phyloP scores from a whole-genome alignment of 2,797 vertebrate genomes.

The Etheostoma nigrum region DNA sequence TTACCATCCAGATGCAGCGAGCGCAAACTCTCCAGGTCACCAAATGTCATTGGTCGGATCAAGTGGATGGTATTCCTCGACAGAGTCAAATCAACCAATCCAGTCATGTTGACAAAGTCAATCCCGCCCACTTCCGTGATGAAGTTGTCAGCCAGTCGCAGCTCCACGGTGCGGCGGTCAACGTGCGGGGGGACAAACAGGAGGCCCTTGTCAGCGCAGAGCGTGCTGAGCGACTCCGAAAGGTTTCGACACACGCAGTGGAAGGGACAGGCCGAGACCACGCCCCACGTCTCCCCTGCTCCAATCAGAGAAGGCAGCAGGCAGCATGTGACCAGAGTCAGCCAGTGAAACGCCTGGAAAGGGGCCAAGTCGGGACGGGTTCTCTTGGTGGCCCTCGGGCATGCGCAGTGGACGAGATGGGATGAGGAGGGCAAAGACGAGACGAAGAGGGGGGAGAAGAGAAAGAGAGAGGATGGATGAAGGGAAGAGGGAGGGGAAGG shows the following conservation, averaged over 20 bases:
- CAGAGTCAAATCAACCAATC: conserved; percentile 92
- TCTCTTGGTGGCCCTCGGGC: conserved; percentile 57
- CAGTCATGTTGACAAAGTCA: conserved; percentile 94
- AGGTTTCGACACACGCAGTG: conserved; percentile 95
- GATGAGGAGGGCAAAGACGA: conserved; percentile 63
- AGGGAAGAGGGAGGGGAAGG: conserved; percentile 39
- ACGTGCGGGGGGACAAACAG: conserved; percentile 92
- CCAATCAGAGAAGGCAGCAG: conserved; percentile 80
- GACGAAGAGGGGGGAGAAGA: conserved; percentile 52
- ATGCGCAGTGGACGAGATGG: conserved; percentile 69
- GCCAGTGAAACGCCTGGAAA: conserved; percentile 78
- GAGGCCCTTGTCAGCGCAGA: conserved; percentile 94
- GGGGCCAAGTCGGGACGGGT: conserved; percentile 56
- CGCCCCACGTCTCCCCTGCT: conserved; percentile 88
- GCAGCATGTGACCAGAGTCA: conserved; percentile 83
- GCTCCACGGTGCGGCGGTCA: conserved; percentile 94
- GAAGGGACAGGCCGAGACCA: conserved; percentile 90
- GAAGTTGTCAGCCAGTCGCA: conserved; percentile 94
- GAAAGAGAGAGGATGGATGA: conserved; percentile 56
- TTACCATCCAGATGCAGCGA: conserved; percentile 91
- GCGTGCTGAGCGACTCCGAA: conserved; percentile 93
- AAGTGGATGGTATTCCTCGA: conserved; percentile 92
- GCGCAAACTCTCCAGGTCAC: conserved; percentile 92
- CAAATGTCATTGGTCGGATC: conserved; percentile 90
- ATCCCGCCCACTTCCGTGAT: conserved; percentile 88